Evolutionary conservation across 2,888 invertebrate species (phyloP), one percentile per base, ranked within the genome.

Genomic region (Iselma pallidipennis): DNA sequence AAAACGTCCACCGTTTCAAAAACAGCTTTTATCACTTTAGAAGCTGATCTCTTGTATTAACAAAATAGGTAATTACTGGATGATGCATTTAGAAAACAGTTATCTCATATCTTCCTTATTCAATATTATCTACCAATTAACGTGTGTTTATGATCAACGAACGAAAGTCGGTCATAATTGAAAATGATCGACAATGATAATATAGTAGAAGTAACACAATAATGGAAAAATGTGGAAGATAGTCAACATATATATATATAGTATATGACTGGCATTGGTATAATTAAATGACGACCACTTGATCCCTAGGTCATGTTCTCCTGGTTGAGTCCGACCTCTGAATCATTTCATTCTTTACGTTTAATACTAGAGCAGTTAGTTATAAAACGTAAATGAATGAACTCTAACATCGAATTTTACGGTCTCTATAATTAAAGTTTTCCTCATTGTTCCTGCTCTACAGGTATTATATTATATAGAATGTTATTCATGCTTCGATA

Each of bases 281-380:
- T 65, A 57, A 65, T 72, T 72, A 76, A 74, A 78, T 75, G 73
- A 76, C 69, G 67, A 69, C 75, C 75, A 78, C 75, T 78, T 78
- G 78, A 78, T 77, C 76, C 68, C 69, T 65, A 62, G 76, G 78
- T 78, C 78, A 71, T 70, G 19, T 19, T 72, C 72, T 70, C 66
- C 70, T 71, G 71, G n/a, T 67, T 63, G 61, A 59, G 57, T 63
- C 65, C 71, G 74, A 74, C 71, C 73, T 67, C 71, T 76, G 75
- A 76, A 71, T 76, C 73, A 76, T 71, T 21, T 37, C 16, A 37
- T 37, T 37, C 14, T n/a, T n/a, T 16, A 37, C 4, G 7, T 37
- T 37, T 37, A 37, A 37, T 37, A 4, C 1, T 4, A 37, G 12
- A n/a, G n/a, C n/a, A n/a, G 12, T 37, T 37, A 37, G 37, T 16